Conservation (phyloP, 2,113 vertebrate genomes). For the Chlorodrepanis virens region DNA sequence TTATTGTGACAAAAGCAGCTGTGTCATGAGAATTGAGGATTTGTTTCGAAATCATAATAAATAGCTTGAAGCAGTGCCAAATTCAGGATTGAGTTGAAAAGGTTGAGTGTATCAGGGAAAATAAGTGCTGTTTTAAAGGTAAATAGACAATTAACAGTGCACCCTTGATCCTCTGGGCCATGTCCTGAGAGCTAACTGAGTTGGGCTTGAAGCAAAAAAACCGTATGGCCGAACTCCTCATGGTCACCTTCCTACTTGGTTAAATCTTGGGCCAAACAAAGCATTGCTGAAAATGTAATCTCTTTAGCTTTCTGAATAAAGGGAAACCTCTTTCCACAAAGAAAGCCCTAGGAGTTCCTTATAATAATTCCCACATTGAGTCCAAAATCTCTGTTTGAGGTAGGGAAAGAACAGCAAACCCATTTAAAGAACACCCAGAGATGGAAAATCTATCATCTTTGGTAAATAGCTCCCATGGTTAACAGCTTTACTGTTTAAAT, state of each 20-base stretch:
- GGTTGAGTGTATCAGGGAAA: neutral
- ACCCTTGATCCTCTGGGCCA: neutral
- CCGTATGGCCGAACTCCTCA: neutral
- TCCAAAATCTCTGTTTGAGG: neutral
- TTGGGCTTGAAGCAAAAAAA: neutral
- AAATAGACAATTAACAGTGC: neutral
- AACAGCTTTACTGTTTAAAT: neutral
- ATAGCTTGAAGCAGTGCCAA: neutral
- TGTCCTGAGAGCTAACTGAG: neutral
- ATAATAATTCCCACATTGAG: neutral
- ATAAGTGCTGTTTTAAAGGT: neutral
- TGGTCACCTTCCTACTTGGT: neutral
- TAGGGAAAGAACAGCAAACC: neutral
- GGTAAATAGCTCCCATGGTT: neutral
- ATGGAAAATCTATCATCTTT: neutral
- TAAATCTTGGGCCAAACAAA: neutral
- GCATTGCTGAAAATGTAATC: neutral
- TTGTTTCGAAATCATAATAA: conserved; percentile 34
- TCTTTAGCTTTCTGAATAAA: neutral
- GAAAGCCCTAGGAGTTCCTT: neutral
- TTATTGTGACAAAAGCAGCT: conserved; percentile 2
- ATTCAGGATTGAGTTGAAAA: neutral
- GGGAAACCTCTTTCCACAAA: neutral
- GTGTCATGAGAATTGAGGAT: neutral
- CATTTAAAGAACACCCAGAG: neutral